A percentile compares a stretch with the other conserved stretches of the same genome.
Evolutionary conservation across 2,888 invertebrate species (phyloP).

Genomic region (Torymus tubicola): DNA sequence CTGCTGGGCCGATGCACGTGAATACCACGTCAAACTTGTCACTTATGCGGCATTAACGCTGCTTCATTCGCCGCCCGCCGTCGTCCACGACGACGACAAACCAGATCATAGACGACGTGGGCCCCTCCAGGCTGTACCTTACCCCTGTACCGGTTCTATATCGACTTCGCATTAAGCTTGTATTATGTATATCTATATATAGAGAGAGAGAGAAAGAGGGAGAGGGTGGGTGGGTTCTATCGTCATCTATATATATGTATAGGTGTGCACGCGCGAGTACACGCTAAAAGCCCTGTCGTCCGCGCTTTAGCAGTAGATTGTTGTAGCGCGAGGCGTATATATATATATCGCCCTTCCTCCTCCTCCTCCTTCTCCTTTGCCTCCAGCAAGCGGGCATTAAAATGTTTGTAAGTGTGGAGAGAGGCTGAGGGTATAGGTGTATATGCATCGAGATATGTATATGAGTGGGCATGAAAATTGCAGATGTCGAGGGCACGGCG

Average conservation of each 20-base stretch:
- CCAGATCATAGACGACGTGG: conserved; percentile 41
- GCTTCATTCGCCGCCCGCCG: conserved; percentile 17
- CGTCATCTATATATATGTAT: too few species aligned
- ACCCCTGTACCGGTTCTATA: conserved; percentile 27
- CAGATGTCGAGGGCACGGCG: not conserved
- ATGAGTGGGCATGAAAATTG: conserved; percentile 27
- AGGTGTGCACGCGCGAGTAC: not conserved
- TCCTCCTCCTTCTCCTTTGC: not conserved
- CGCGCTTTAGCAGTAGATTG: conserved; percentile 45
- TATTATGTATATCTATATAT: conserved; percentile 33
- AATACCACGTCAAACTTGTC: conserved; percentile 24
- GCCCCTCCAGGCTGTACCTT: not conserved
- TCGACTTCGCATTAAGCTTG: conserved; percentile 49
- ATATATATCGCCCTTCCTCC: not conserved
- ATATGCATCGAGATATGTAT: not conserved
- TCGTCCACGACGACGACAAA: conserved; percentile 30
- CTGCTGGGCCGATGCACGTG: too few species aligned
- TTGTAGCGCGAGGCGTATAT: conserved; percentile 8
- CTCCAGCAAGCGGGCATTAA: too few species aligned
- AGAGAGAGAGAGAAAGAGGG: too few species aligned
- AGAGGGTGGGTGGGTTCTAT: too few species aligned
- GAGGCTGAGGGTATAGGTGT: too few species aligned
- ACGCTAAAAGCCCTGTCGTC: conserved; percentile 54
- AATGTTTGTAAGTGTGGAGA: conserved; percentile 6
- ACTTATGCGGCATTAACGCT: conserved; percentile 20